Evolutionary conservation across 2,888 invertebrate genomes (phyloP).

Genomic region (Tenthredo livida): DNA sequence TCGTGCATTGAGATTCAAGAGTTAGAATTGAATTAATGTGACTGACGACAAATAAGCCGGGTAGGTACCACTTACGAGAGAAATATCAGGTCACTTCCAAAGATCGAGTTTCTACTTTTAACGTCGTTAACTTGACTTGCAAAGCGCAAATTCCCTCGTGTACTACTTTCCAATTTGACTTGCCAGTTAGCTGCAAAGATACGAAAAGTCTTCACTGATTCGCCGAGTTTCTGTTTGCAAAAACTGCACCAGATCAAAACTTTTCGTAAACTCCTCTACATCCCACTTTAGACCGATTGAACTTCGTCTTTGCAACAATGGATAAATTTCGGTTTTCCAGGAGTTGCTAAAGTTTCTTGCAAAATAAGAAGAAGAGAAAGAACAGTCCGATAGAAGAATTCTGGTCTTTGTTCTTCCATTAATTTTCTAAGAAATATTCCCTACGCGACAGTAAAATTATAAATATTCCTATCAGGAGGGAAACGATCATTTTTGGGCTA

Average conservation of each 20-base stretch:
- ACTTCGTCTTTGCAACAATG: constrained; percentile 19
- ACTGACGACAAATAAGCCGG: constrained; percentile 38
- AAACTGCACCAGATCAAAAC: constrained; percentile 12
- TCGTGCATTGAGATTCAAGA: constrained; percentile 37
- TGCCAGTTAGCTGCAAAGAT: constrained; percentile 32
- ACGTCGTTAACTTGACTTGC: constrained; percentile 43
- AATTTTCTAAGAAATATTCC: not conserved
- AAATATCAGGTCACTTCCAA: constrained; percentile 29
- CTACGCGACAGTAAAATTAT: not conserved
- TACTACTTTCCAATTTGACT: constrained; percentile 49
- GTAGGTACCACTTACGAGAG: constrained; percentile 16
- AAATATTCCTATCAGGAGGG: not conserved
- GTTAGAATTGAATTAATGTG: constrained; percentile 35
- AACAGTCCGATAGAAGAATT: not conserved
- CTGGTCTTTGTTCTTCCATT: not conserved
- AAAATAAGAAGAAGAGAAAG: not conserved
- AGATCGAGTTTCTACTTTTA: constrained; percentile 48
- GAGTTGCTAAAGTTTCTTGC: not conserved
- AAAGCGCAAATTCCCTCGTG: constrained; percentile 39
- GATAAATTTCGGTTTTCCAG: constrained; percentile 16
- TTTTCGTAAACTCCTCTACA: not conserved
- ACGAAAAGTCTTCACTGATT: constrained; percentile 31
- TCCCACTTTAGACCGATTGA: constrained; percentile 22
- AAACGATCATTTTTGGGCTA: not conserved
- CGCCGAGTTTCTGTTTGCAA: constrained; percentile 3